Conservation (phyloP, 2,888 invertebrate genomes). For the Pachymerium ferrugineum region DNA sequence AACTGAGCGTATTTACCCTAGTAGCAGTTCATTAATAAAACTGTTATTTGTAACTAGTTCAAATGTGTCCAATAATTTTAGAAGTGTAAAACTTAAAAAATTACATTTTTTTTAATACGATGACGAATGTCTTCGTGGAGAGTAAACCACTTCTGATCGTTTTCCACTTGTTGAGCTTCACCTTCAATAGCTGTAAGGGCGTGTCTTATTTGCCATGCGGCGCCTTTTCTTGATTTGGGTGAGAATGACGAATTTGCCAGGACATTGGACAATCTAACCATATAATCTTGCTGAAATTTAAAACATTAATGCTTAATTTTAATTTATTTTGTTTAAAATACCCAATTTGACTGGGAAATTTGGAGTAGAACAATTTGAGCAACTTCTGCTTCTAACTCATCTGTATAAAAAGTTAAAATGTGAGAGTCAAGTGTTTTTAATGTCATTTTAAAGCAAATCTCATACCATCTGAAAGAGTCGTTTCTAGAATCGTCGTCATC, state of each 20-base stretch:
- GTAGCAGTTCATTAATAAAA: no score
- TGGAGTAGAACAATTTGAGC: background rate
- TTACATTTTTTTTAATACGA: background rate
- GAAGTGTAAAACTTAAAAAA: no score
- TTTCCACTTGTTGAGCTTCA: background rate
- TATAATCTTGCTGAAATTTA: background rate
- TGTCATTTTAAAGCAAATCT: background rate
- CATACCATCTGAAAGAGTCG: background rate
- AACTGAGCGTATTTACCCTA: no score
- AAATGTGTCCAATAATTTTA: no score
- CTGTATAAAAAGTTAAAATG: background rate
- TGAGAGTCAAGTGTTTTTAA: background rate
- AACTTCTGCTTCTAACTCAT: background rate
- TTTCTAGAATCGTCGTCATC: background rate
- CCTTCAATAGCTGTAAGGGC: background rate
- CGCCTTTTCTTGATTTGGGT: background rate
- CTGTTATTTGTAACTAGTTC: no score
- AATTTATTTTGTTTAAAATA: background rate
- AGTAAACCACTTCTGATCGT: background rate
- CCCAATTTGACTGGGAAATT: background rate
- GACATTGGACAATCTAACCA: background rate
- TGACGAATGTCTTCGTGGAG: background rate
- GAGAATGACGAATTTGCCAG: background rate
- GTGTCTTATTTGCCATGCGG: background rate
- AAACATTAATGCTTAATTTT: background rate